Conservation (phyloP, 1,140 invertebrate genomes). For the Cherax destructor region DNA sequence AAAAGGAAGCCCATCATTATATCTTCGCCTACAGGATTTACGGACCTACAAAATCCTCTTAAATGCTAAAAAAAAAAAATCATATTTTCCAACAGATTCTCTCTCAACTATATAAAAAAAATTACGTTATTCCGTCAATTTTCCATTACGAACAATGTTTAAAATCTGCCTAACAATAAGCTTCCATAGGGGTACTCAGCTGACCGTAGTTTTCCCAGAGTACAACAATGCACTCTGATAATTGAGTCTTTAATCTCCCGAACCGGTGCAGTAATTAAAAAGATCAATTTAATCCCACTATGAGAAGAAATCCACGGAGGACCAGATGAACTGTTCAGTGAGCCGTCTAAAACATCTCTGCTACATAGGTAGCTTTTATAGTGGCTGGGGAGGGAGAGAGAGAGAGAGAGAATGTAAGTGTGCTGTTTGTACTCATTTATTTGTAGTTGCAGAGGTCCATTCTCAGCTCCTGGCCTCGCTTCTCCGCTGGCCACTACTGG, state of each 20-base stretch:
- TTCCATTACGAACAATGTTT: background rate
- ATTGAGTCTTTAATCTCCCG: background rate
- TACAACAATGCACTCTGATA: conserved; percentile 1
- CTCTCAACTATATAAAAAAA: too few relatives aligned
- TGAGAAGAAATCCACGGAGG: background rate
- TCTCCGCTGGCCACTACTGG: too few relatives aligned
- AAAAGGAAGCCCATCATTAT: too few relatives aligned
- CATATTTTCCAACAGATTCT: too few relatives aligned
- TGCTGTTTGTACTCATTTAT: too few relatives aligned
- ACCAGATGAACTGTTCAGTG: background rate
- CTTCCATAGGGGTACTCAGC: background rate
- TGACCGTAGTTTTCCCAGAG: background rate
- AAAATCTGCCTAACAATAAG: background rate
- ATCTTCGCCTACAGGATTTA: too few relatives aligned
- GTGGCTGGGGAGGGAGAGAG: conserved; percentile 4
- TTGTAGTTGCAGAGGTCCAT: too few relatives aligned
- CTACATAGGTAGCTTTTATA: background rate
- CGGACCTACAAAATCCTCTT: too few relatives aligned
- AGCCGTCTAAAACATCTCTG: background rate
- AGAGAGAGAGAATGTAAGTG: conserved; percentile 17
- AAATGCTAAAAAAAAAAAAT: too few relatives aligned
- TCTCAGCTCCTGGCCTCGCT: too few relatives aligned
- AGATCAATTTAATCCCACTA: conserved; percentile 10
- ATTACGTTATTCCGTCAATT: too few relatives aligned
- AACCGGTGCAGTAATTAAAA: background rate